Evolutionary conservation across 2,888 invertebrate species (phyloP).

Genomic region (Beris morrisii): DNA sequence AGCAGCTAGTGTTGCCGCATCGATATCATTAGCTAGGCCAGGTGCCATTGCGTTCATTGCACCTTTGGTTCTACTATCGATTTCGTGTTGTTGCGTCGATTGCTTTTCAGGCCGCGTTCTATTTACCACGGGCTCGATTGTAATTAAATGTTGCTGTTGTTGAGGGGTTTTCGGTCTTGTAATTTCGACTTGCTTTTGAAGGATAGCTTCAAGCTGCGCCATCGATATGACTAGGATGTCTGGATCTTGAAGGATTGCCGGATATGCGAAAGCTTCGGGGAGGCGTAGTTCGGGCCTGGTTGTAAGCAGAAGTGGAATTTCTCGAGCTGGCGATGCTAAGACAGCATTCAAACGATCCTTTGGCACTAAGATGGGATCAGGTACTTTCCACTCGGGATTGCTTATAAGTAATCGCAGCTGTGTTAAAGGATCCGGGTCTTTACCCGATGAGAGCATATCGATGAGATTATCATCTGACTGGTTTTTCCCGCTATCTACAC

Average conservation of each 20-base stretch:
- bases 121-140: constrained; percentile 41
- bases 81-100: constrained; percentile 21
- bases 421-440: constrained; percentile 66
- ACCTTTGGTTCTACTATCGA: constrained; percentile 28
- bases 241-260: constrained; percentile 73
- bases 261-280: constrained; percentile 73
- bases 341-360: constrained; percentile 73
- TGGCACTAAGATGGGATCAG: constrained; percentile 80
- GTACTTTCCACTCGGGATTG: constrained; percentile 70
- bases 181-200: constrained; percentile 60
- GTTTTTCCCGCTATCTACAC: constrained; percentile 44
- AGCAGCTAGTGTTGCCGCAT: constrained; percentile 69
- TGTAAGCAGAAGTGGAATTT: constrained; percentile 74
- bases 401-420: constrained; percentile 71
- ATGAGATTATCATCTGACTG: constrained; percentile 52
- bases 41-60: constrained; percentile 40
- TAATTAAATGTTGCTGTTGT: constrained; percentile 39
- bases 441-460: constrained; percentile 56
- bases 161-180: constrained; percentile 47
- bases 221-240: constrained; percentile 77
- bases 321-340: constrained; percentile 70
- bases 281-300: constrained; percentile 72
- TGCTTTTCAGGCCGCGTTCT: constrained; percentile 41
- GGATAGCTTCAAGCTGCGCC: constrained; percentile 69
- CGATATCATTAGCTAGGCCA: constrained; percentile 65